phyloP scores from a whole-genome alignment of 2,888 invertebrate species.

The Dolomedes plantarius region DNA sequence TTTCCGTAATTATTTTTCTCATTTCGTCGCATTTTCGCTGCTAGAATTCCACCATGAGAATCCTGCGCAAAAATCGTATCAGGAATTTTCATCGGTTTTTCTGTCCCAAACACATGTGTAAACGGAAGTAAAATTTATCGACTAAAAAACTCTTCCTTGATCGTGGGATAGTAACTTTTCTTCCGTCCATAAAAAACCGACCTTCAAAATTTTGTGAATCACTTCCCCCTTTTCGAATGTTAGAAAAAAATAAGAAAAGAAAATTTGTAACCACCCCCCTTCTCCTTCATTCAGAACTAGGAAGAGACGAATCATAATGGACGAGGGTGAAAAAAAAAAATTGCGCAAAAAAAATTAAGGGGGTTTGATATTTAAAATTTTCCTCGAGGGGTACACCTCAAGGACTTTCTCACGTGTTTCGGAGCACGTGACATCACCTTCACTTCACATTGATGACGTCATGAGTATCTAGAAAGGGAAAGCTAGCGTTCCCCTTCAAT shows the following conservation, averaged over 20 bases:
- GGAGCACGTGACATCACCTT: conserved; percentile 68
- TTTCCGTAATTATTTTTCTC: too few species aligned
- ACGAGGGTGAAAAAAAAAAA: conserved; percentile 9
- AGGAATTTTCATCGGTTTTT: too few species aligned
- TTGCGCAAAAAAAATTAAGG: conserved; percentile 12
- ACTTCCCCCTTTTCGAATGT: neutral
- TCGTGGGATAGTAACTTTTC: conserved; percentile 51
- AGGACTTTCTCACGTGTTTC: conserved; percentile 67
- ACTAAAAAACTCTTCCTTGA: conserved; percentile 39
- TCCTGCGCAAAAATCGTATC: too few species aligned
- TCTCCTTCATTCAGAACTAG: conserved; percentile 29
- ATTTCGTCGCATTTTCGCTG: too few species aligned
- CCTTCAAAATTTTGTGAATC: conserved; percentile 60
- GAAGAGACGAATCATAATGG: conserved; percentile 17
- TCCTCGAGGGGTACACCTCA: conserved; percentile 39
- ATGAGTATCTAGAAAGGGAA: neutral
- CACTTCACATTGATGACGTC: conserved; percentile 68
- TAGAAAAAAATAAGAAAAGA: conserved; percentile 22
- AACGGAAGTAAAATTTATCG: conserved; percentile 45
- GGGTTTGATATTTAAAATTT: conserved; percentile 34
- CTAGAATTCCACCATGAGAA: too few species aligned
- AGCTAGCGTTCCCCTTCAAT: neutral
- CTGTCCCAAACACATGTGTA: neutral
- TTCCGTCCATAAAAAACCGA: conserved; percentile 54
- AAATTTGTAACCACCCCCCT: conserved; percentile 53